Percentiles rank a stretch among this genome's conserved stretches.
These are phyloP conservation scores for Sepiola atlantica DNA, from an alignment of 2,888 invertebrate genomes.

Conservation along the genomic window DNA sequence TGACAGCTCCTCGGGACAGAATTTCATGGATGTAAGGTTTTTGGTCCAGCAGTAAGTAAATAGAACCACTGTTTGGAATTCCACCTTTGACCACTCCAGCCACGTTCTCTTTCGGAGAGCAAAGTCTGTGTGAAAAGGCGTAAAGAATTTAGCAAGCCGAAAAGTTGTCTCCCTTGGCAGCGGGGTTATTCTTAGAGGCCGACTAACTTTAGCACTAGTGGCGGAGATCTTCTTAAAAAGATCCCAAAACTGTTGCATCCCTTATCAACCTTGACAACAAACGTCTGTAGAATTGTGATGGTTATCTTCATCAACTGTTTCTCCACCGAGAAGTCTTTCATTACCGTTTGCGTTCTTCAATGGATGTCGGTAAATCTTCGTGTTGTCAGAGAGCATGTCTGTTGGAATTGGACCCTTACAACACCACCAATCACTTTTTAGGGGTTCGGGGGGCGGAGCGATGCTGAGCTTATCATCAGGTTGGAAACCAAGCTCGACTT, in stretches of 20 bases:
- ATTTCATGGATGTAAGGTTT: too few species aligned
- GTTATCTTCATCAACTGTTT: neutral
- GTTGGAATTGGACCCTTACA: neutral
- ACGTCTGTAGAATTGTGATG: neutral
- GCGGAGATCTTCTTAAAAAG: too few species aligned
- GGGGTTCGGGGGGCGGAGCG: neutral
- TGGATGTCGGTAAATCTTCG: neutral
- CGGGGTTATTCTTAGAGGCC: too few species aligned
- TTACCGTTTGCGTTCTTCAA: neutral
- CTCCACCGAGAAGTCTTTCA: neutral
- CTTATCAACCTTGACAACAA: neutral
- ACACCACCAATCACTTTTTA: neutral
- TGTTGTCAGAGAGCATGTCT: neutral
- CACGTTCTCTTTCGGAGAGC: too few species aligned
- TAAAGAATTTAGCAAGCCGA: too few species aligned
- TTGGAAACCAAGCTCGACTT: neutral
- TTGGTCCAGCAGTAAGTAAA: too few species aligned
- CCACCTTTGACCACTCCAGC: too few species aligned
- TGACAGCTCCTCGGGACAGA: too few species aligned
- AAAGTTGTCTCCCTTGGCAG: too few species aligned
- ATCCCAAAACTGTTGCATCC: neutral
- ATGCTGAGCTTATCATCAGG: neutral
- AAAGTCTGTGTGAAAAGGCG: too few species aligned
- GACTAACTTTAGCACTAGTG: too few species aligned
- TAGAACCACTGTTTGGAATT: too few species aligned